Evolutionary conservation across 2,797 vertebrate species (phyloP), one percentile per base, ranked within the genome.

Genomic region (Anisognathus igniventris): DNA sequence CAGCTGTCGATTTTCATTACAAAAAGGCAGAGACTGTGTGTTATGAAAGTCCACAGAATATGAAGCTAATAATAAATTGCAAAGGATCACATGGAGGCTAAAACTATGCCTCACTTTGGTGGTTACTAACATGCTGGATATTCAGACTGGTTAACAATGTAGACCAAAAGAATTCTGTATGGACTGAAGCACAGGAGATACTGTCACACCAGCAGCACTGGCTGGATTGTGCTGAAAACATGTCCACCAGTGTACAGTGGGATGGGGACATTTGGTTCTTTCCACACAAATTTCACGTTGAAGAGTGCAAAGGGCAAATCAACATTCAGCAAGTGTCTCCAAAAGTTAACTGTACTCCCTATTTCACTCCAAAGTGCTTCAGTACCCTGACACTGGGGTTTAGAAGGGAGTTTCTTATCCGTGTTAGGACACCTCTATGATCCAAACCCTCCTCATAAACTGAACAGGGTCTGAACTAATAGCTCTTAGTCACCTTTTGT

Each of bases 231-330:
- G 45, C 78, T 82, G 81, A 27, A 61, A 82, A 79, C 21, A 72
- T 0, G 2, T 19, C 60, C 51, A 44, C 3, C n/a, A 35, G 2
- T 8, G 14, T 28, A 62, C 10, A 11, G 35, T 0, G 1, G 40
- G 56, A 70, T 18, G 50, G 45, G 21, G 14, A 54, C 35, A 66
- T 51, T 6, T 44, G 33, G 31, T 28, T 66, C 53, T 66, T 78
- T 68, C 56, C n/a, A 78, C 25, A 83, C 31, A 62, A 27, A 73
- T 80, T 83, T 44, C 37, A 65, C 20, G 37, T 2, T 44, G 12
- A 61, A 65, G 56, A 53, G n/a, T 44, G 51, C 39, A 85, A 87
- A 47, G 16, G 25, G 30, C 33, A 87, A n/a, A 25, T 42, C 56
- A 65, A 7, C 24, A 64, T 61, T 33, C 72, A 75, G 39, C 13